Conservation (phyloP, 2,797 vertebrate genomes). For the Dicrostonyx torquatus region DNA sequence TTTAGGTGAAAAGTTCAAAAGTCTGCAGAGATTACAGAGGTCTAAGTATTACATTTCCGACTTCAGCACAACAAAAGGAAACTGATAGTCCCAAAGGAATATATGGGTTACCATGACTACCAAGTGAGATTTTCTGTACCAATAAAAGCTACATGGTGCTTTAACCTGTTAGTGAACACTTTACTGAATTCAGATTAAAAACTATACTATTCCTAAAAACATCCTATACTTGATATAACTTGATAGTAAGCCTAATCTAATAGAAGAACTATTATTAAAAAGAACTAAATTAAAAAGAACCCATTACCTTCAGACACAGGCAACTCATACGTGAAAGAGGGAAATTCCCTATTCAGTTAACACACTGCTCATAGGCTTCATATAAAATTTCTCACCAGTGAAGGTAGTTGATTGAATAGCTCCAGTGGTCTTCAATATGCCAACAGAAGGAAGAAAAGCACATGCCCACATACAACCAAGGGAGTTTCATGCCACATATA, state of each 20-base stretch:
- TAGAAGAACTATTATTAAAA: too few species aligned
- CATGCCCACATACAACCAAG: conserved; percentile 99
- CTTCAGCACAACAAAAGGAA: background rate
- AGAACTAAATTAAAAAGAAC: background rate
- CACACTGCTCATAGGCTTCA: background rate
- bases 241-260: background rate
- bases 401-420: conserved; percentile 98
- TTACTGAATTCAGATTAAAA: background rate
- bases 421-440: conserved; percentile 99
- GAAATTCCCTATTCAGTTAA: background rate
- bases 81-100: background rate
- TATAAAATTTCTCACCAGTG: conserved; percentile 91
- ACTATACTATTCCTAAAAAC: background rate
- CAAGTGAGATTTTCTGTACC: background rate
- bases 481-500: conserved; percentile 99
- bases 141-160: background rate
- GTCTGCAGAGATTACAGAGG: background rate
- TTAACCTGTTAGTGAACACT: background rate
- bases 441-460: conserved; percentile 99
- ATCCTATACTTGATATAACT: background rate
- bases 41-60: background rate
- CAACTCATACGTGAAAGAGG: background rate
- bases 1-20: background rate
- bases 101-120: background rate
- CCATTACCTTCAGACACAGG: background rate